Conservation (phyloP, 2,113 vertebrate genomes). For the Atrichornis clamosus region DNA sequence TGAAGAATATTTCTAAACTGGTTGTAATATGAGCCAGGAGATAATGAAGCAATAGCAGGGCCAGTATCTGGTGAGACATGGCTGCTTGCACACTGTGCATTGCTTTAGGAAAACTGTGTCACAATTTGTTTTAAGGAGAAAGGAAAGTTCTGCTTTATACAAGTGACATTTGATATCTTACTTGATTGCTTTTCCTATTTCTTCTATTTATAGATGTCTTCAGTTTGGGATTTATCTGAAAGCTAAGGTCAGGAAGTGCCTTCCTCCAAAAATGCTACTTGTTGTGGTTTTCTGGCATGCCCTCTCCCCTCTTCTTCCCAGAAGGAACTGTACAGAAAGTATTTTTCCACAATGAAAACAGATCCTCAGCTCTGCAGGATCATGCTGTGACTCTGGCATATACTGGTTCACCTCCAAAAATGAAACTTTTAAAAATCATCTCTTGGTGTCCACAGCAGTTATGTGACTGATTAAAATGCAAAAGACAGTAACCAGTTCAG, state of each 20-base stretch:
- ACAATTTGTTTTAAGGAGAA: neutral
- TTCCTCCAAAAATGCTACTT: slow-evolving; percentile 37
- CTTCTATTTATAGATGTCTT: slow-evolving; percentile 30
- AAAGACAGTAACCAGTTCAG: neutral
- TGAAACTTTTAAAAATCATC: neutral
- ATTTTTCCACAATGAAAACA: slow-evolving; percentile 20
- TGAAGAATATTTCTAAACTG: neutral
- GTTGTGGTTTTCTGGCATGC: slow-evolving; percentile 44
- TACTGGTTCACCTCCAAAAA: neutral
- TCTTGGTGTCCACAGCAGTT: neutral
- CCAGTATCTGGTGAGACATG: neutral
- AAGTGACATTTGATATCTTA: neutral
- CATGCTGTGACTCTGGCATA: neutral
- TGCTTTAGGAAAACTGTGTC: neutral
- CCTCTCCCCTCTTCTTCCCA: neutral
- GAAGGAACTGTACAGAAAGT: neutral
- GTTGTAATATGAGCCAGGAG: neutral
- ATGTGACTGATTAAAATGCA: neutral
- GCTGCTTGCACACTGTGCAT: neutral
- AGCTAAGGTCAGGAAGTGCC: slow-evolving; percentile 37
- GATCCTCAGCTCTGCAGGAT: neutral
- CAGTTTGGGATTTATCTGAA: slow-evolving; percentile 36
- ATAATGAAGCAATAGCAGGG: neutral
- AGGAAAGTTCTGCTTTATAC: neutral
- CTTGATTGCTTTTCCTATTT: slow-evolving; percentile 28